Evolutionary conservation across 2,113 vertebrate species (phyloP).

Genomic region (Heterotis niloticus): DNA sequence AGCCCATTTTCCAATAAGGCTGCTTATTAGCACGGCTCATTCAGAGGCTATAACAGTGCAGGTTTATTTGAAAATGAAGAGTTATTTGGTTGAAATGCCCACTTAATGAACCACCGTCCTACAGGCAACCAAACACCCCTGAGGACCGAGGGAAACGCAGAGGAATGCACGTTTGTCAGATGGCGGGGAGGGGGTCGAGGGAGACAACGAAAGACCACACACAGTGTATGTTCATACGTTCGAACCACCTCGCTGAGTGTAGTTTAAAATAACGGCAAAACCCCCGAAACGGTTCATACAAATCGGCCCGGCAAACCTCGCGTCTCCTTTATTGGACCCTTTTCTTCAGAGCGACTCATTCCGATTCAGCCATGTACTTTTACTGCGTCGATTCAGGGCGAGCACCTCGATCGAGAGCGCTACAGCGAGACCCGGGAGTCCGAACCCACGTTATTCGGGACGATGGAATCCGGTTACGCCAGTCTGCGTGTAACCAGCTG

Average conservation of each 20-base stretch:
- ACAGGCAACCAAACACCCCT: no score
- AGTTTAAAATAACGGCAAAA: neutral
- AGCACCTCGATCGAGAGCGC: no score
- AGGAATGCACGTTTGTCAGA: neutral
- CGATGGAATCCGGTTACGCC: no score
- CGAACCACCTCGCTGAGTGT: neutral
- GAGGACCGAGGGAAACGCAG: neutral
- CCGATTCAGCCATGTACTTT: no score
- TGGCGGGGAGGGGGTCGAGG: neutral
- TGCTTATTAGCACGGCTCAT: conserved; percentile 18
- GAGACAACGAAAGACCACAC: neutral
- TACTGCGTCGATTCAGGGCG: no score
- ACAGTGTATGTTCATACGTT: neutral
- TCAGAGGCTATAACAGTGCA: neutral
- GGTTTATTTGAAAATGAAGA: conserved; percentile 6
- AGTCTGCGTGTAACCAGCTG: neutral
- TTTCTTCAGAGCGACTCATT: neutral
- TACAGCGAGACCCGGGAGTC: no score
- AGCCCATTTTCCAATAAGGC: conserved; percentile 11
- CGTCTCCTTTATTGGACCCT: no score
- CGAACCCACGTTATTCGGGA: neutral
- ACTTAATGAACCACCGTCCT: no score
- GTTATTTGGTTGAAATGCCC: neutral
- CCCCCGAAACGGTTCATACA: neutral
- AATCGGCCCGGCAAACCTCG: neutral